Evolutionary conservation across 1,140 invertebrate genomes (phyloP).

Genomic region (Papilio xuthus): DNA sequence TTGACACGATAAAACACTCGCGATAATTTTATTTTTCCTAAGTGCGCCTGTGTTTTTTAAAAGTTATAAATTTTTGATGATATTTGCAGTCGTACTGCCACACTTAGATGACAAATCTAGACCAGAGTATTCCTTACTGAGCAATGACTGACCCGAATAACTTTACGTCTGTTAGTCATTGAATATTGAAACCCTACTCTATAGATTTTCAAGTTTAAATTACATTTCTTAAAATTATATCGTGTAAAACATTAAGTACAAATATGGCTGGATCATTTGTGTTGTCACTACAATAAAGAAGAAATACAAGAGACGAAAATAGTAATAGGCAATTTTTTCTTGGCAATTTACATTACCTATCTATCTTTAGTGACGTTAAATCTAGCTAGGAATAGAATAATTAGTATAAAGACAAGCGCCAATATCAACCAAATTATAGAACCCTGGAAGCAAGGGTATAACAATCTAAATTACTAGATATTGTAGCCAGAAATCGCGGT

Average conservation of each 20-base stretch:
- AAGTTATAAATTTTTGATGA: neutral
- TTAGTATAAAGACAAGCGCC: neutral
- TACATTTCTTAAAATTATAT: too few relatives aligned
- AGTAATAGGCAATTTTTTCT: neutral
- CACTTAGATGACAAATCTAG: neutral
- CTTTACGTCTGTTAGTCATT: too few relatives aligned
- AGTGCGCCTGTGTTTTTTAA: neutral
- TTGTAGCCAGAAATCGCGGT: neutral
- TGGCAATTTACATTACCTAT: neutral
- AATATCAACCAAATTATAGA: neutral
- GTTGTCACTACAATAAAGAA: too few relatives aligned
- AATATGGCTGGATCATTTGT: too few relatives aligned
- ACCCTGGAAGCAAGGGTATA: neutral
- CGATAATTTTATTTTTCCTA: constrained; percentile 10
- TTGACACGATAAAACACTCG: constrained; percentile 9
- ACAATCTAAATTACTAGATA: neutral
- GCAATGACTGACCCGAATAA: too few relatives aligned
- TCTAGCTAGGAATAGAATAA: neutral
- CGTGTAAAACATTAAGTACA: neutral
- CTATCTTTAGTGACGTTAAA: neutral
- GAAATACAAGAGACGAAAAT: too few relatives aligned
- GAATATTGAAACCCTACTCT: too few relatives aligned
- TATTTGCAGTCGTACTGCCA: neutral
- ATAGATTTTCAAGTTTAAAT: too few relatives aligned
- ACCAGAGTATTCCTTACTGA: too few relatives aligned